Base-by-base conservation (phyloP, 1,140 invertebrate species). In the Gonatopus flavifemur region DNA sequence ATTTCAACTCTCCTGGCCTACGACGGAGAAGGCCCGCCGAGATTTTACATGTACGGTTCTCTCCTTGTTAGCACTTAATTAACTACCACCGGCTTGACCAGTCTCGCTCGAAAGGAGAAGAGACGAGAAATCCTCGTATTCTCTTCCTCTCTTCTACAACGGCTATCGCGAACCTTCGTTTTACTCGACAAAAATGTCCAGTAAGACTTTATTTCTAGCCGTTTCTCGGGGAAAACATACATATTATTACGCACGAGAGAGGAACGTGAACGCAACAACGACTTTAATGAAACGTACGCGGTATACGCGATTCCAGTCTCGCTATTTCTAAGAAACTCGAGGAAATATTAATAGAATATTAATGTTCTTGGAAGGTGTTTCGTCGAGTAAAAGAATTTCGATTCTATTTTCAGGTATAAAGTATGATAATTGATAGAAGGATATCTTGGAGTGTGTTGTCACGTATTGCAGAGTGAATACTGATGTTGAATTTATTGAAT, bases 21-120 rank as follows among this genome's bases (percentile, higher is more conserved):
- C n/a, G n/a, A n/a, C n/a, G n/a, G n/a, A n/a, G n/a, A n/a, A n/a
- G 28, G 25, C 24, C 43, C 28, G 43, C 25, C 19, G n/a, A 52
- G 25, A 52, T 52, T 52, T 52, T 59, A 50, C 57, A 37, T 48
- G 50, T 42, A 48, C 52, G 51, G 28, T 44, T 52, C 49, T 61
- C 61, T 52, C 43, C 62, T 64, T 62, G 62, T 64, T 64, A 62
- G 59, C 62, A 64, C 62, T 62, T 62, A 59, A 64, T 64, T 59
- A 64, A 62, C 56, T 54, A 56, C 49, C 54, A 53, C 44, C 52
- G 47, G 52, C 39, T 35, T 33, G 22, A 52, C 39, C 54, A 58
- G 45, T 56, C 53, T 49, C 52, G 36, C n/a, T n/a, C n/a, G n/a
- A n/a, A n/a, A n/a, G 43, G 19, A 19, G 49, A 46, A 32, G 49